Evolutionary conservation across 1,140 invertebrate species (phyloP).

Genomic region (Pygmarrhopalites habei): DNA sequence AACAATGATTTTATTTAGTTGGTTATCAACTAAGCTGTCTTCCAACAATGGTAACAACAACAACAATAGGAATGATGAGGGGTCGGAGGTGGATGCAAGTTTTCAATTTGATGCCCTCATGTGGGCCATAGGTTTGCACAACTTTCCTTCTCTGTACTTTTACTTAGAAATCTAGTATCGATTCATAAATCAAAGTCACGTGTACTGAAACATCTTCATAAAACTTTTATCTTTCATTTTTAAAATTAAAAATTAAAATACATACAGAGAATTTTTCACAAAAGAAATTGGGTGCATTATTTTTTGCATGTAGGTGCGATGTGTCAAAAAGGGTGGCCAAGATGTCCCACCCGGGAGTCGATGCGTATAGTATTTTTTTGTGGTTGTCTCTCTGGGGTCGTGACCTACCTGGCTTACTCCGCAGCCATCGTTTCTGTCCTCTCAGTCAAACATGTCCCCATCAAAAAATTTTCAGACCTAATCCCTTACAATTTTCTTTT

Average conservation of each 20-base stretch:
- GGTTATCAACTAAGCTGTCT: too few species aligned
- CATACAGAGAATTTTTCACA: not conserved
- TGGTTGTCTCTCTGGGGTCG: slow-evolving; percentile 1
- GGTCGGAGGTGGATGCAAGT: too few species aligned
- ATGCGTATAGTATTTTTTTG: slow-evolving; percentile 11
- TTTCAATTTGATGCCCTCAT: too few species aligned
- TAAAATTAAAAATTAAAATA: too few species aligned
- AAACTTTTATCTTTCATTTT: too few species aligned
- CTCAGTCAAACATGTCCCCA: slow-evolving; percentile 15
- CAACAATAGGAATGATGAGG: too few species aligned
- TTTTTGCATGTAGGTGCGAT: not conserved
- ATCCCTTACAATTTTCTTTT: slow-evolving; percentile 3
- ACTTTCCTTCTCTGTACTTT: too few species aligned
- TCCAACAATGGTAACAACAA: too few species aligned
- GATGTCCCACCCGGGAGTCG: not conserved
- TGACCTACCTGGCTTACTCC: slow-evolving; percentile 18
- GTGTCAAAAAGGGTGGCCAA: slow-evolving; percentile 15
- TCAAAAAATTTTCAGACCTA: slow-evolving; percentile 18
- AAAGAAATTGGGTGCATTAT: not conserved
- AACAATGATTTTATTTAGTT: not conserved
- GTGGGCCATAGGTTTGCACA: too few species aligned
- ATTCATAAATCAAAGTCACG: too few species aligned
- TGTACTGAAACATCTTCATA: too few species aligned
- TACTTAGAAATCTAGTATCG: too few species aligned
- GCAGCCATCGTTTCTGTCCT: slow-evolving; percentile 21